A percentile compares a stretch with the other conserved stretches of the same genome.
Conservation (phyloP, 2,888 invertebrate genomes). For the Quadriops clusia region DNA sequence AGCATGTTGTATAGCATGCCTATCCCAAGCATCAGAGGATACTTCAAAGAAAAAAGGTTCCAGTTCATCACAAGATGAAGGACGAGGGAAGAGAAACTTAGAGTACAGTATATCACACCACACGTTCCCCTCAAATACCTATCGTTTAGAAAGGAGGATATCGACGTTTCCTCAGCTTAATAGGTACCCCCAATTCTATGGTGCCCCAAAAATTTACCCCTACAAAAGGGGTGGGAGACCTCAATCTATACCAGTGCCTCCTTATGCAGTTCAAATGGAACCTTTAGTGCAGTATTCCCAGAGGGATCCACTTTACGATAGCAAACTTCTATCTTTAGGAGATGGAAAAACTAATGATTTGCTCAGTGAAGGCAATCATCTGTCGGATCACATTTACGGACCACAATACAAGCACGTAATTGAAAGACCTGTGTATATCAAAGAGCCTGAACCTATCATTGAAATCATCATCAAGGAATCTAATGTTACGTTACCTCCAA, state of each 20-base stretch:
- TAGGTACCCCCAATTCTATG: conserved; percentile 26
- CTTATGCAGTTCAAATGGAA: conserved; percentile 72
- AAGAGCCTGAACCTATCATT: conserved; percentile 80
- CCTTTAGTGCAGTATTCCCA: conserved; percentile 69
- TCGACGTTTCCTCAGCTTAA: conserved; percentile 36
- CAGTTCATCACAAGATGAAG: conserved; percentile 31
- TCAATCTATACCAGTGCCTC: conserved; percentile 44
- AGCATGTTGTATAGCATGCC: conserved; percentile 43
- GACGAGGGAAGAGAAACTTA: conserved; percentile 46
- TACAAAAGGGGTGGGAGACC: conserved; percentile 32
- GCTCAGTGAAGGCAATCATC: conserved; percentile 36
- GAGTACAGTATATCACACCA: conserved; percentile 49
- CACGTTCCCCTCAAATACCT: conserved; percentile 43
- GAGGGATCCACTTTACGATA: conserved; percentile 64
- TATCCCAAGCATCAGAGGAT: conserved; percentile 38
- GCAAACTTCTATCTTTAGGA: conserved; percentile 32
- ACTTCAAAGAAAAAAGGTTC: conserved; percentile 23
- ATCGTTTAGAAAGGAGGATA: conserved; percentile 43
- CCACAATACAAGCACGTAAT: conserved; percentile 31
- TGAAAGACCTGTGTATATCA: conserved; percentile 40
- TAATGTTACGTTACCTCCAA: conserved; percentile 64
- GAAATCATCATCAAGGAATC: conserved; percentile 88
- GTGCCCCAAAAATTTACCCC: conserved; percentile 25
- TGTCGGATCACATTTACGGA: conserved; percentile 39
- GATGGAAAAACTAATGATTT: conserved; percentile 36